These are phyloP conservation scores for Camptogramma bilineatum DNA, from an alignment of 2,888 invertebrate species.

Conservation along the genomic window DNA sequence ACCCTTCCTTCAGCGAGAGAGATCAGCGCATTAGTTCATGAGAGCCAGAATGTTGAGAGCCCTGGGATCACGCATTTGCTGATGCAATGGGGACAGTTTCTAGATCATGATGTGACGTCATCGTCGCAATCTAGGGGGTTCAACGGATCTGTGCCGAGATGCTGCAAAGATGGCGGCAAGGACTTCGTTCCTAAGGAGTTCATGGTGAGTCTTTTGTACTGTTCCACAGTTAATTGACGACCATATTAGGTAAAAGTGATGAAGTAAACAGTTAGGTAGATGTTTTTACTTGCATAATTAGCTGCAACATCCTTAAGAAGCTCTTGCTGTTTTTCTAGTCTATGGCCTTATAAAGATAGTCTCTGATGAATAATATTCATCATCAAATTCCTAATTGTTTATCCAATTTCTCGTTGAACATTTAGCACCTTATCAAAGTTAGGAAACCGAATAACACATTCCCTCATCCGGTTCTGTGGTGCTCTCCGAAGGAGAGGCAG, in stretches of 20 bases:
- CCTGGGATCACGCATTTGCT: slow-evolving; percentile 90
- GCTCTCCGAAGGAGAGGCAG: no score
- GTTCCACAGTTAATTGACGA: no score
- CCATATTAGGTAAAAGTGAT: neutral
- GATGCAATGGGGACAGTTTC: slow-evolving; percentile 96
- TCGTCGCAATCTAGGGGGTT: slow-evolving; percentile 91
- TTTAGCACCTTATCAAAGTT: no score
- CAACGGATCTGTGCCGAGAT: slow-evolving; percentile 91
- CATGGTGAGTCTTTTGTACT: slow-evolving; percentile 78
- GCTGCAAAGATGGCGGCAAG: slow-evolving; percentile 87
- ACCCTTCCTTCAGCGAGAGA: slow-evolving; percentile 91
- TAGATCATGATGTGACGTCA: slow-evolving; percentile 95
- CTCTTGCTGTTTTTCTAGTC: neutral
- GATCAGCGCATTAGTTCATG: slow-evolving; percentile 88
- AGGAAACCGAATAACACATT: no score
- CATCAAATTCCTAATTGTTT: no score
- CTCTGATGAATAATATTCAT: neutral
- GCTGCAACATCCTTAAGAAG: neutral
- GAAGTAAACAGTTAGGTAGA: no score
- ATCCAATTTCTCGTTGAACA: no score
- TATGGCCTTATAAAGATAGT: neutral
- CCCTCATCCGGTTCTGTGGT: no score
- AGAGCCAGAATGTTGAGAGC: slow-evolving; percentile 87
- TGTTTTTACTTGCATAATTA: no score
- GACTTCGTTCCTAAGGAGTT: slow-evolving; percentile 87